Percentiles rank a stretch among this genome's conserved stretches.
Evolutionary conservation across 2,888 invertebrate species (phyloP).

Genomic region (Tinea semifulvella): DNA sequence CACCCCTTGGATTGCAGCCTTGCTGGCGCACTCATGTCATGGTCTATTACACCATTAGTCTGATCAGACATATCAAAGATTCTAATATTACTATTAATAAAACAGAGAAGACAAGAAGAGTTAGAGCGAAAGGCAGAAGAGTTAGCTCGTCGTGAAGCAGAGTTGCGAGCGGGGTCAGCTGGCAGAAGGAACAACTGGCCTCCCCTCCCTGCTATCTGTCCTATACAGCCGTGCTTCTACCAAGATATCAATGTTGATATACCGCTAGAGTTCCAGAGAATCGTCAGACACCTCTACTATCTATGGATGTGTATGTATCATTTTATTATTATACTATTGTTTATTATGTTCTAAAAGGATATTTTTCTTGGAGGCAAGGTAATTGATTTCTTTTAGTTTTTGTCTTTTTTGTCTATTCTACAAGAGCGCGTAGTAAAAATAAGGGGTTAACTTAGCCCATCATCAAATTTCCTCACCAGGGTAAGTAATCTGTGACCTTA

Average conservation of each 20-base stretch:
- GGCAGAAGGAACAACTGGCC: slow-evolving; percentile 97
- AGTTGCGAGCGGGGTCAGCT: slow-evolving; percentile 72
- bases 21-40: too few species aligned
- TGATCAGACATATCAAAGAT: too few species aligned
- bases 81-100: too few species aligned
- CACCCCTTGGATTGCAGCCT: too few species aligned
- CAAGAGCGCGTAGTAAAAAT: too few species aligned
- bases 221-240: slow-evolving; percentile 98
- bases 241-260: slow-evolving; percentile 99
- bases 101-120: slow-evolving; percentile 85
- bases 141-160: slow-evolving; percentile 87
- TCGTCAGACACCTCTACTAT: slow-evolving; percentile 94
- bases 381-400: too few species aligned
- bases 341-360: not conserved
- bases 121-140: slow-evolving; percentile 92
- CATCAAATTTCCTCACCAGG: too few species aligned
- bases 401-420: too few species aligned
- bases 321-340: slow-evolving; percentile 2
- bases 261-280: slow-evolving; percentile 95
- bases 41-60: too few species aligned
- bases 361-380: too few species aligned
- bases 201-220: slow-evolving; percentile 91
- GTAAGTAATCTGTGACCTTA: too few species aligned
- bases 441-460: too few species aligned
- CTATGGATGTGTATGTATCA: slow-evolving; percentile 93